Percentiles rank a stretch among this genome's conserved stretches.
These are phyloP conservation scores for Epinotia bilunana DNA, from an alignment of 2,888 invertebrate genomes.

Conservation along the genomic window DNA sequence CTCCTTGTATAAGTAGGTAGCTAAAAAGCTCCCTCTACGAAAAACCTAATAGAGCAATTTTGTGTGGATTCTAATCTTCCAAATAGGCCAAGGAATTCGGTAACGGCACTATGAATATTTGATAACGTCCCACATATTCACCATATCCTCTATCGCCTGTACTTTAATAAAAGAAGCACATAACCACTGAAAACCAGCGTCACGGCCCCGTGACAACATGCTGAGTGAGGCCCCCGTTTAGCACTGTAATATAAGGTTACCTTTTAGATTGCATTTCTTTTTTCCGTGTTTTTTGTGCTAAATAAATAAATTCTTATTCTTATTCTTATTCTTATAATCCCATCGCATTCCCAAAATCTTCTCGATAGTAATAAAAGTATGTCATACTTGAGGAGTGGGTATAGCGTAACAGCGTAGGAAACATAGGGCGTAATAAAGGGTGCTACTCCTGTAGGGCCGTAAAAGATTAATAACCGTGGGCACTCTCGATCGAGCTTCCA, in stretches of 20 bases:
- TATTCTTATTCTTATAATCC: too few relatives aligned
- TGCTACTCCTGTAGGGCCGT: conserved; percentile 28
- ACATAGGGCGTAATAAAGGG: conserved; percentile 31
- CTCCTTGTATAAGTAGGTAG: too few relatives aligned
- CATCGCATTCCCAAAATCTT: background rate
- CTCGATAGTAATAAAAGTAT: conserved; percentile 31
- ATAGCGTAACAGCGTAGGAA: background rate
- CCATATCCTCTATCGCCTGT: background rate
- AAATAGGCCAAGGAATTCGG: background rate
- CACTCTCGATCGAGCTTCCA: background rate
- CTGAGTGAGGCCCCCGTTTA: too few relatives aligned
- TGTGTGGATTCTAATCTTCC: background rate
- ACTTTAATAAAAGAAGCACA: background rate
- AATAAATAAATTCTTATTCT: too few relatives aligned
- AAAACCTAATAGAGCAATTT: background rate
- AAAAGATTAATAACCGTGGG: conserved; percentile 31
- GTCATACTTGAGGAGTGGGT: conserved; percentile 19
- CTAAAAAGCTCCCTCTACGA: background rate
- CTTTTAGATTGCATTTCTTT: too few relatives aligned
- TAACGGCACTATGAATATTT: background rate
- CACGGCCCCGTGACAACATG: too few relatives aligned
- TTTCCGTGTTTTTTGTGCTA: too few relatives aligned
- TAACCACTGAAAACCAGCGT: too few relatives aligned
- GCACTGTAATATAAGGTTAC: too few relatives aligned
- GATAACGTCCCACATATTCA: background rate